Conservation (phyloP, 2,888 invertebrate species). For the Tiliacea aurago region DNA sequence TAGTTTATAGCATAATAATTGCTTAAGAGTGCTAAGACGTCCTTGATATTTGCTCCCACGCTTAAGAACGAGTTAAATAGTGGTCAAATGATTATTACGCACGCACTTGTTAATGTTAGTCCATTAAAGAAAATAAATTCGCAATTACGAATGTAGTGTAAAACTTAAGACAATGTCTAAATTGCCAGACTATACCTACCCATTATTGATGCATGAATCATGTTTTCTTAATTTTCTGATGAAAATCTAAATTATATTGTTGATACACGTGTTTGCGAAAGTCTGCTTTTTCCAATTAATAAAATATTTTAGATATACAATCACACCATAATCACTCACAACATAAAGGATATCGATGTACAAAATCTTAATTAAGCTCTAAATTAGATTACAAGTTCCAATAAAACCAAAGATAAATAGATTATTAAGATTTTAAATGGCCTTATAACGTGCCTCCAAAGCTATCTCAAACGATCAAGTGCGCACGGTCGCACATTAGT, state of each 20-base stretch:
- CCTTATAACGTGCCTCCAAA: slow-evolving; percentile 52
- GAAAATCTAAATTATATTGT: background rate
- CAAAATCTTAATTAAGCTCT: slow-evolving; percentile 48
- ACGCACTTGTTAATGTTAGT: slow-evolving; percentile 15
- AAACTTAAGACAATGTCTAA: background rate
- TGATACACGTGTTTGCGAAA: background rate
- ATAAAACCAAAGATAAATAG: slow-evolving; percentile 42
- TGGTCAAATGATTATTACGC: slow-evolving; percentile 27
- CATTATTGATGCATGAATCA: background rate
- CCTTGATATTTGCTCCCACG: slow-evolving; percentile 42
- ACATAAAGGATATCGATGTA: slow-evolving; percentile 26
- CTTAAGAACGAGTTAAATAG: slow-evolving; percentile 27
- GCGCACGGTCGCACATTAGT: slow-evolving; percentile 60
- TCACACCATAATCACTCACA: slow-evolving; percentile 5
- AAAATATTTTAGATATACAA: slow-evolving; percentile 15
- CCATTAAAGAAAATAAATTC: background rate
- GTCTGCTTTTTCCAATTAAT: slow-evolving; percentile 3
- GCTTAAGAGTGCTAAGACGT: slow-evolving; percentile 17
- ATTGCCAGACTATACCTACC: background rate
- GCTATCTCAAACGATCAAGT: slow-evolving; percentile 70
- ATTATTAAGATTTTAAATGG: slow-evolving; percentile 51
- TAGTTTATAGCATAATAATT: slow-evolving; percentile 47
- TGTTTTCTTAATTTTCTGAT: slow-evolving; percentile 4
- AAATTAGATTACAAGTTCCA: slow-evolving; percentile 37
- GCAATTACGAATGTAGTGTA: background rate